Evolutionary conservation across 2,113 vertebrate genomes (phyloP).

Genomic region (Nothocercus julius): DNA sequence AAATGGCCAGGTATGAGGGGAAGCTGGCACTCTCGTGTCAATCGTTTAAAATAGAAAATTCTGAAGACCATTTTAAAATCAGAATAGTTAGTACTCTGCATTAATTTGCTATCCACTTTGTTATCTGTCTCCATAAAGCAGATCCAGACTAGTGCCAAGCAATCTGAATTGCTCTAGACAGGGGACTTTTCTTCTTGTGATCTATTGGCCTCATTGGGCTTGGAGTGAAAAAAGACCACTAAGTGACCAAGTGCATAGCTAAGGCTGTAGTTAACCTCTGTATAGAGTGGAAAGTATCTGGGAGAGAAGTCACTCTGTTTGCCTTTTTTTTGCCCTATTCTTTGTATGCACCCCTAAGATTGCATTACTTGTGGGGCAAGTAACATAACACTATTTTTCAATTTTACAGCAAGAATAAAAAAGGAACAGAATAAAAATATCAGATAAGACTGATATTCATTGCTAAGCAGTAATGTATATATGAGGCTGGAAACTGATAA

Average conservation of each 20-base stretch:
- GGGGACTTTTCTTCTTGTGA: fast-evolving
- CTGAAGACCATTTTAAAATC: background rate
- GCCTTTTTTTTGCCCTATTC: background rate
- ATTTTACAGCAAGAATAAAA: background rate
- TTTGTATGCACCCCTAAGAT: background rate
- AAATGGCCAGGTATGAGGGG: background rate
- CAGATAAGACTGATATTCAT: background rate
- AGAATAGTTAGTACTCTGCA: background rate
- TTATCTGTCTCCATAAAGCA: background rate
- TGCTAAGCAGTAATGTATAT: background rate
- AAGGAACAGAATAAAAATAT: background rate
- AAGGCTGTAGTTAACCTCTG: background rate
- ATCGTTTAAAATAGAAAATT: background rate
- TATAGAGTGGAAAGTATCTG: background rate
- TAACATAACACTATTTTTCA: background rate
- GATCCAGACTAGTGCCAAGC: background rate
- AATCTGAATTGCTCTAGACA: background rate
- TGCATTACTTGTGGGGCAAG: fast-evolving
- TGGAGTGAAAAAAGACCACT: background rate
- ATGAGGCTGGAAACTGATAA: background rate
- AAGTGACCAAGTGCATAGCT: too few relatives aligned
- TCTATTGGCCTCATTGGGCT: background rate
- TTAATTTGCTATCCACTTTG: background rate
- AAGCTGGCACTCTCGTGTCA: fast-evolving
- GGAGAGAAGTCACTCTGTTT: fast-evolving